Base-by-base conservation (phyloP, 1,140 invertebrate genomes). In the Himalopsyche phryganea region DNA sequence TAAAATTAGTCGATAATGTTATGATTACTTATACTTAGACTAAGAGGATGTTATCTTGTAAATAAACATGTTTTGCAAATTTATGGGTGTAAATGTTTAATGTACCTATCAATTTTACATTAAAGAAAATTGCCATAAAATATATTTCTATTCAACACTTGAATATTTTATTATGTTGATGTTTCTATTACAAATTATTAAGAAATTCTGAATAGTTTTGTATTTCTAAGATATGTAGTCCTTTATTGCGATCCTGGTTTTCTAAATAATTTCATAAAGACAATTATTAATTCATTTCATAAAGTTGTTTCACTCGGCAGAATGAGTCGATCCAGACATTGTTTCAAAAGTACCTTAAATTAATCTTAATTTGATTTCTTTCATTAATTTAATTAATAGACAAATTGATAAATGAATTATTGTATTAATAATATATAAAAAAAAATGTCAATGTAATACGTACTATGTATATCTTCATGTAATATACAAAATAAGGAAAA, bases 401-500 rank as follows among this genome's bases (percentile, higher is more conserved):
- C 40, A 54, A 46, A 54, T 54, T 54, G 19, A 50, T 35, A 58
- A 56, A 48, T 60, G 59, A 55, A 63, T 55, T 50, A 59, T 50
- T 63, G 50, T 57, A 63, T 59, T 44, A 50, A 58, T 58, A 63
- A 56, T 42, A 58, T 58, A 49, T 55, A 58, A 58, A 50, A 58
- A 50, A 58, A 54, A 36, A 58, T 58, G 61, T 64, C 62, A 64
- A 64, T 64, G 62, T 64, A 56, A 63, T 60, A 63, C 56, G 57
- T 63, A 63, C 18, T 63, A 63, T 63, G 61, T 63, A 59, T 60
- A 64, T 60, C 62, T 64, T 58, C 50, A 64, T 64, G 62, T 64
- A 64, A 64, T 60, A 60, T 60, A 60, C 53, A 64, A 60, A 53
- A 64, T 60, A 56, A 60, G 50, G 57, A 57, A 63, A 63, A 28